Conservation (phyloP, 2,113 vertebrate species). For the Mastomys coucha region DNA sequence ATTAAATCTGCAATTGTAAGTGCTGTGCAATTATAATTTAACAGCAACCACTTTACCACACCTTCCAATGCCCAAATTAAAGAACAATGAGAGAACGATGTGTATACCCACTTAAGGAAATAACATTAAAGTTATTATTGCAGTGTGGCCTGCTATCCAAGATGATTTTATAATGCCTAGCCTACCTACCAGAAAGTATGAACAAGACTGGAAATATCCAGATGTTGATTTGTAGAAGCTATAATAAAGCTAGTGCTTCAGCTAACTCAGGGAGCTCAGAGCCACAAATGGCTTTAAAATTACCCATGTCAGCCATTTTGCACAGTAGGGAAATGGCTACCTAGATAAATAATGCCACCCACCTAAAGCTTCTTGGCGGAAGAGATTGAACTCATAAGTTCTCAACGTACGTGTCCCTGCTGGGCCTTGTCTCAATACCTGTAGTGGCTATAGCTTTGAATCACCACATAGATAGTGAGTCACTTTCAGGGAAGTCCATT, state of each 20-base stretch:
- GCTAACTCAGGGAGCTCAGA: neutral
- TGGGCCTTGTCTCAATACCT: neutral
- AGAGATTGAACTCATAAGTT: neutral
- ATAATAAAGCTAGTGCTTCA: neutral
- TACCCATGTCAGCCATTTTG: neutral
- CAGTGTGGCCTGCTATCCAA: neutral
- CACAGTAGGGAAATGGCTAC: neutral
- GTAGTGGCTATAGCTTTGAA: neutral
- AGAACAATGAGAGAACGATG: neutral
- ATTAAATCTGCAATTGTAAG: slow-evolving; percentile 7
- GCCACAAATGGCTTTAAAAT: neutral
- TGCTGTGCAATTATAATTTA: slow-evolving; percentile 35
- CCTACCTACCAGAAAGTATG: neutral
- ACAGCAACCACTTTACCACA: slow-evolving; percentile 5
- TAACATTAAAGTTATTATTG: neutral
- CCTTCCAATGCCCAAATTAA: slow-evolving; percentile 26
- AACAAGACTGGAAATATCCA: neutral
- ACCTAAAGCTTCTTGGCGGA: neutral
- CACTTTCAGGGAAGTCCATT: neutral
- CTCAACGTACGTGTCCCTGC: neutral
- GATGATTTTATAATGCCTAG: neutral
- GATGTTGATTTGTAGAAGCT: neutral
- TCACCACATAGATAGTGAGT: neutral
- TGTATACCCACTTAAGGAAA: neutral
- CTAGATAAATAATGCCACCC: neutral